Evolutionary conservation across 2,888 invertebrate genomes (phyloP).

Genomic region (Melieria picta): DNA sequence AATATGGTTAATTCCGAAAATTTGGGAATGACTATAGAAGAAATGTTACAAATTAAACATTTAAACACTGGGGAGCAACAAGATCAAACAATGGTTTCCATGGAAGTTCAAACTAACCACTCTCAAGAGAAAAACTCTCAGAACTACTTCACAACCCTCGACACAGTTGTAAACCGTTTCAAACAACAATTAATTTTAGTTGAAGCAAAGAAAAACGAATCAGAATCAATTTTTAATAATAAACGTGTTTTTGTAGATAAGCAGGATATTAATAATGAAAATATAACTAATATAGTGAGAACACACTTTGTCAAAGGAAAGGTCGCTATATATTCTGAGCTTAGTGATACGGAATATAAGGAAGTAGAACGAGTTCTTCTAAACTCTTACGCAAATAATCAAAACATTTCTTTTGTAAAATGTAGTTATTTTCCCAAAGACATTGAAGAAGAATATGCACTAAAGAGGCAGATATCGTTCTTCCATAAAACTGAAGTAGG

Average conservation of each 20-base stretch:
- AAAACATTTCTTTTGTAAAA: slow-evolving; percentile 32
- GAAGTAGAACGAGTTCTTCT: slow-evolving; percentile 34
- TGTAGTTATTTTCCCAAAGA: slow-evolving; percentile 26
- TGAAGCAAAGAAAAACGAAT: not conserved
- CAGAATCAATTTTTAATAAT: not conserved
- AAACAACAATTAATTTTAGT: slow-evolving; percentile 18
- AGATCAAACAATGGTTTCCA: not conserved
- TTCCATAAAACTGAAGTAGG: slow-evolving; percentile 41
- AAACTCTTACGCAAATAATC: slow-evolving; percentile 24
- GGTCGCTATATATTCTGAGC: slow-evolving; percentile 35
- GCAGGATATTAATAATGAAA: slow-evolving; percentile 19
- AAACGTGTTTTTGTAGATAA: slow-evolving; percentile 20
- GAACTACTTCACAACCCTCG: slow-evolving; percentile 6
- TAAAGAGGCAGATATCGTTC: slow-evolving; percentile 31
- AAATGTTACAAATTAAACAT: slow-evolving; percentile 4
- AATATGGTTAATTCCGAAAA: not conserved
- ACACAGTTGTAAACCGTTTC: slow-evolving; percentile 23
- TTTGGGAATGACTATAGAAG: not conserved
- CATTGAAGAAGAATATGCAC: slow-evolving; percentile 32
- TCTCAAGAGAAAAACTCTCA: slow-evolving; percentile 14
- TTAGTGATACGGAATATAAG: slow-evolving; percentile 29
- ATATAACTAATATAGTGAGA: slow-evolving; percentile 25
- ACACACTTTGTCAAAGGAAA: slow-evolving; percentile 22
- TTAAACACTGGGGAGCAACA: not conserved
- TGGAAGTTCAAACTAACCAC: slow-evolving; percentile 14